These are phyloP conservation scores for Drosophila willistoni DNA, from an alignment of 1,140 invertebrate genomes.

Conservation along the genomic window DNA sequence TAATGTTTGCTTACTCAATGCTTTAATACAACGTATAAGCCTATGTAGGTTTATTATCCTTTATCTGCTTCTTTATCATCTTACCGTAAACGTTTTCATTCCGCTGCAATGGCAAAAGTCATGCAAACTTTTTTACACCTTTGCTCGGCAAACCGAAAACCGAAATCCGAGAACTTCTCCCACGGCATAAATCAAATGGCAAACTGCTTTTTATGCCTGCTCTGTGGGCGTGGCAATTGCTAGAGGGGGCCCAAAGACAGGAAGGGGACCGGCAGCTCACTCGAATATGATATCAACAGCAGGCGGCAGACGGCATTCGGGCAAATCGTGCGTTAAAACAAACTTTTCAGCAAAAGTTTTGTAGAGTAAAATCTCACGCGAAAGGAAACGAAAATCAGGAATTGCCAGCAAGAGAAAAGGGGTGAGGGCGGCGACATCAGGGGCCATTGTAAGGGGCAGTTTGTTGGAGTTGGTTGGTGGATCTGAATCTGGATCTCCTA, in stretches of 20 bases:
- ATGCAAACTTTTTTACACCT: conserved; percentile 60
- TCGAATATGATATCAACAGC: conserved; percentile 78
- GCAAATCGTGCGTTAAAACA: conserved; percentile 80
- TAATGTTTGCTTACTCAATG: conserved; percentile 13
- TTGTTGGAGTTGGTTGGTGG: not conserved
- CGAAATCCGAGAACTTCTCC: conserved; percentile 35
- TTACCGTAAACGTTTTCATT: conserved; percentile 41
- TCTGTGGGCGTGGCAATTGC: conserved; percentile 53
- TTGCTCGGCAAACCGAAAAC: conserved; percentile 48
- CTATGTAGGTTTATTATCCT: conserved; percentile 12
- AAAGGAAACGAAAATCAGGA: conserved; percentile 14
- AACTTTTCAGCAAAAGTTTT: conserved; percentile 70
- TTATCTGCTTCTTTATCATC: conserved; percentile 16
- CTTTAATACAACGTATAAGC: conserved; percentile 10
- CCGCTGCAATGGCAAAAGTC: conserved; percentile 30
- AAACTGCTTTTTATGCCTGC: conserved; percentile 27
- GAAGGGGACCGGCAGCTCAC: conserved; percentile 28
- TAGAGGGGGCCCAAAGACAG: not conserved
- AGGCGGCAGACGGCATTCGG: conserved; percentile 32
- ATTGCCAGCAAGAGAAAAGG: conserved; percentile 7
- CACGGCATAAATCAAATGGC: conserved; percentile 66
- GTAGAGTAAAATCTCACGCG: conserved; percentile 74
- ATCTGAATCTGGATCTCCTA: not conserved
- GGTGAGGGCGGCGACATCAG: conserved; percentile 1
- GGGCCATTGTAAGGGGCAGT: not conserved